Conservation (phyloP, 2,797 vertebrate genomes). For the Sebastiscus albofasciatus region DNA sequence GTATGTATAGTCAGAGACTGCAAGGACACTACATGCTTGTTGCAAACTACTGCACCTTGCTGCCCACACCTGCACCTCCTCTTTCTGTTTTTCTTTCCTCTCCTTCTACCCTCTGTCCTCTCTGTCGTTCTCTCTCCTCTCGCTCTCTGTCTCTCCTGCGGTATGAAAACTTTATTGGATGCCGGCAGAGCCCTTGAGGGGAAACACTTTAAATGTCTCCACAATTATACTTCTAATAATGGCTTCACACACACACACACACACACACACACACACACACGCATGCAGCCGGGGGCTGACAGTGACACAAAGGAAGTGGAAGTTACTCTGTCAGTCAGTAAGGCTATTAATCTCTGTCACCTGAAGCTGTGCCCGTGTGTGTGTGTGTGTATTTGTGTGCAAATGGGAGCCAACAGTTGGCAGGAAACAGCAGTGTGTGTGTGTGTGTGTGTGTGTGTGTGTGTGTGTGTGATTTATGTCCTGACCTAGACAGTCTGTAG, state of each 20-base stretch:
- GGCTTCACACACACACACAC: constrained; percentile 58
- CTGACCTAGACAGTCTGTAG: constrained; percentile 23
- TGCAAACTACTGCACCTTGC: background rate
- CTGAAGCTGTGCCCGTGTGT: constrained; percentile 48
- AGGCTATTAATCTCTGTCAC: constrained; percentile 79
- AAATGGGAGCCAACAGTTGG: constrained; percentile 18
- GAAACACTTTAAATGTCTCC: constrained; percentile 95
- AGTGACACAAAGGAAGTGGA: constrained; percentile 73
- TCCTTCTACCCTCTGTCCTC: constrained; percentile 18
- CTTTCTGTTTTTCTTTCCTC: background rate
- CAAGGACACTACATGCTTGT: background rate
- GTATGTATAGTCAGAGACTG: background rate
- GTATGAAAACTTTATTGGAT: constrained; percentile 98
- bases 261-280: constrained; percentile 25
- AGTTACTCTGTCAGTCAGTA: constrained; percentile 71
- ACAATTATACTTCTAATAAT: constrained; percentile 99
- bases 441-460: constrained; percentile 1
- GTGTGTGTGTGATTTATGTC: background rate
- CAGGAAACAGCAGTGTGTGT: constrained; percentile 16
- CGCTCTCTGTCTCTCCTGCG: constrained; percentile 43
- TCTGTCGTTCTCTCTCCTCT: constrained; percentile 35
- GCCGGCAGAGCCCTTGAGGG: constrained; percentile 91
- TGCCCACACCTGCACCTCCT: background rate
- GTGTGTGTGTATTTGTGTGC: constrained; percentile 2
- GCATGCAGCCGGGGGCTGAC: constrained; percentile 45